Evolutionary conservation across 2,888 invertebrate genomes (phyloP), one percentile per base, ranked within the genome.

Genomic region (Taenaris catops): DNA sequence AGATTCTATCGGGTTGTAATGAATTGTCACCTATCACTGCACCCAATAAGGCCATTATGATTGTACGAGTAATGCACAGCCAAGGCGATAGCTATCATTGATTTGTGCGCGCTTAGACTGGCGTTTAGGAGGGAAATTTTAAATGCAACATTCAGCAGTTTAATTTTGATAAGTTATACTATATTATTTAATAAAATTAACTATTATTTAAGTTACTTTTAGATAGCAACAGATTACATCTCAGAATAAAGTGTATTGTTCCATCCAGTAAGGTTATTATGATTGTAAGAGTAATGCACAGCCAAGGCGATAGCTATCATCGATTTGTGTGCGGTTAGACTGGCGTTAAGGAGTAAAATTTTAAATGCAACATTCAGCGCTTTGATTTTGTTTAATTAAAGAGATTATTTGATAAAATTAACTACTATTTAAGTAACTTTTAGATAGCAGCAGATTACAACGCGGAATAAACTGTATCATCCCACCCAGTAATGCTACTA

Each of bases 1-100:
- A 35, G 33, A 38, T 49, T 25, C 43, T 27, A 35, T 45, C 41
- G 35, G 47, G 46, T 53, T 55, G 53, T 53, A 54, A 55, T 63
- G 61, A 58, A 61, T 58, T 53, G 59, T 52, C 71, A 68, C 71
- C 72, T 68, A 70, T 63, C 63, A 48, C 38, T 41, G 64, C 70
- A 63, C 60, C 60, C 51, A 46, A 56, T 65, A 70, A 76, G 73
- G 69, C 63, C 61, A 57, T 71, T 68, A 75, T 71, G 74, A 73
- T 66, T 67, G 32, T 4, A 42, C 33, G 34, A 26, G 63, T 75
- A 78, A 75, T 74, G 68, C 54, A 20, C 21, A 31, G 35, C 60
- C 64, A 72, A 78, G 71, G 75, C 66, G 71, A 38, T 21, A 1
- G 10, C 73, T 71, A 72, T 60, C 66, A 57, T 62, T 27, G 19